Evolutionary conservation across 2,888 invertebrate species (phyloP).

Genomic region (Dryomyza anilis): DNA sequence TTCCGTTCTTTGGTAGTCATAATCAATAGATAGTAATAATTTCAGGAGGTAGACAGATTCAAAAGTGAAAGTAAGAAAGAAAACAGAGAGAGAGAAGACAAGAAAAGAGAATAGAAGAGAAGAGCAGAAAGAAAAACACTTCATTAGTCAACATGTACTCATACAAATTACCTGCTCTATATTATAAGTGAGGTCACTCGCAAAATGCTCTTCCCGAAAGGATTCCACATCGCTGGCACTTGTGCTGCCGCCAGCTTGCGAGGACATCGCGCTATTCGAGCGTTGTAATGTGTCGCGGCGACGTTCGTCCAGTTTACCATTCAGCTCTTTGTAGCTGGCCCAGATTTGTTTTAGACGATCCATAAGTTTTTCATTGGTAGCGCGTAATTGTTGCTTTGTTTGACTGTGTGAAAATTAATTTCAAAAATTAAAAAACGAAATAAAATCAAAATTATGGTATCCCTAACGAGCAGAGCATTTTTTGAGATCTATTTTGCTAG

Average conservation of each 20-base stretch:
- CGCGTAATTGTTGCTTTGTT: conserved; percentile 52
- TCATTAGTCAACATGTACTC: no score
- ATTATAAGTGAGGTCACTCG: conserved; percentile 18
- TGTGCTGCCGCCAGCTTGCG: conserved; percentile 11
- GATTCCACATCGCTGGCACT: conserved; percentile 39
- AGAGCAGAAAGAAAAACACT: conserved; percentile 30
- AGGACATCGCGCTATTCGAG: background rate
- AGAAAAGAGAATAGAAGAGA: conserved; percentile 32
- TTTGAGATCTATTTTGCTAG: background rate
- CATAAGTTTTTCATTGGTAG: conserved; percentile 59
- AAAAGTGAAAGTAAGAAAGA: conserved; percentile 28
- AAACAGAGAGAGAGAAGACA: conserved; percentile 27
- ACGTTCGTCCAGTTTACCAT: conserved; percentile 33
- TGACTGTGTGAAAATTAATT: background rate
- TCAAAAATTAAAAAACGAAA: conserved; percentile 4
- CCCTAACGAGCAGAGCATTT: conserved; percentile 31
- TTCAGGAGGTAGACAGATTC: conserved; percentile 15
- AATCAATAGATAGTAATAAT: background rate
- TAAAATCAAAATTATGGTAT: conserved; percentile 12
- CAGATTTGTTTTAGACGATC: conserved; percentile 58
- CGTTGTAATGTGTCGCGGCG: background rate
- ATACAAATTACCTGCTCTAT: conserved; percentile 43
- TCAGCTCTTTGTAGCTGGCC: conserved; percentile 56
- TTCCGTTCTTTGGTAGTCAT: conserved; percentile 53
- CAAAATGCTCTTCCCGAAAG: conserved; percentile 47